Percentiles rank a stretch among this genome's conserved stretches.
Evolutionary conservation across 2,888 invertebrate genomes (phyloP).

Genomic region (Pachydiplax longipennis): DNA sequence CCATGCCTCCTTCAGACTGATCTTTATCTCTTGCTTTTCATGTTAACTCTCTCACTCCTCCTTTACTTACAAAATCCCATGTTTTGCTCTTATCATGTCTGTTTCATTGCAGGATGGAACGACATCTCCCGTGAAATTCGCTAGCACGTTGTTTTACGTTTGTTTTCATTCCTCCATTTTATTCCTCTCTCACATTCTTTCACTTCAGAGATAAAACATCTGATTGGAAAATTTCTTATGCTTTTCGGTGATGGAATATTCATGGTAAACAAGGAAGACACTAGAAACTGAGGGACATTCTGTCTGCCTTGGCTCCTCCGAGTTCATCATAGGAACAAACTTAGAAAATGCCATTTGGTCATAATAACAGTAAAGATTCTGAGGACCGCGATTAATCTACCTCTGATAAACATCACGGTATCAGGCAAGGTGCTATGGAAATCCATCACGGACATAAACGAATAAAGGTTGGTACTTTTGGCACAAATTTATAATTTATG

Average conservation of each 20-base stretch:
- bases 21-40: neutral
- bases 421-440: no score
- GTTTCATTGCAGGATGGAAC: neutral
- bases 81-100: neutral
- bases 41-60: neutral
- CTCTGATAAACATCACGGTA: no score
- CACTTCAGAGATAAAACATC: neutral
- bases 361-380: no score
- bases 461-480: no score
- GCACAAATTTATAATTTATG: no score
- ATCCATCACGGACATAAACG: no score
- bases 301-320: neutral
- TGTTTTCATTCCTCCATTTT: neutral
- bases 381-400: no score
- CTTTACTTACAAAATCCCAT: no score
- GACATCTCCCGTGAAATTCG: neutral
- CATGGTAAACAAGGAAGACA: neutral
- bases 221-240: neutral
- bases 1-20: neutral
- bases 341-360: no score
- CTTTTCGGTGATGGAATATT: neutral
- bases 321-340: no score
- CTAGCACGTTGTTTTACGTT: neutral
- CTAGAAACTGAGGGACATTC: neutral
- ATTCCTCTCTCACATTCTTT: neutral